A percentile compares a stretch with the other conserved stretches of the same genome.
These are phyloP conservation scores for Pardalotus punctatus DNA, from an alignment of 2,113 vertebrate species.

Conservation along the genomic window DNA sequence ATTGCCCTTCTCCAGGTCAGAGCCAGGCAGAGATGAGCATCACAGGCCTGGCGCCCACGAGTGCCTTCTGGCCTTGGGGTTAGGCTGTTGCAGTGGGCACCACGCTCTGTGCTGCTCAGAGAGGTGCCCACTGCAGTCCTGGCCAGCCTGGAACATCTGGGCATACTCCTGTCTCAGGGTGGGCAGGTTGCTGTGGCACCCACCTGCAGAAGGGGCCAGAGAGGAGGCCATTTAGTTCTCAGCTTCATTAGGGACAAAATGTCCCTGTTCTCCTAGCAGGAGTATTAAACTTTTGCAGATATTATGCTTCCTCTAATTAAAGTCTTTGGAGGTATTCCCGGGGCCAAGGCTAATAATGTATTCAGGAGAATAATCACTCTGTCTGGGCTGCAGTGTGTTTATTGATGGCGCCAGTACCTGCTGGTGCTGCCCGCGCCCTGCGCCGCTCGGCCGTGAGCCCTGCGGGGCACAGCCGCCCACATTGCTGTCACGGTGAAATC, in stretches of 20 bases:
- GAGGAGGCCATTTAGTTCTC: not conserved
- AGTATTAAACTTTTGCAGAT: constrained; percentile 36
- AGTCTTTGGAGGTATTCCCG: constrained; percentile 59
- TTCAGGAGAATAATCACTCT: constrained; percentile 56
- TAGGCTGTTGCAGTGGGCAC: not conserved
- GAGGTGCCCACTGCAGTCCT: fast-evolving
- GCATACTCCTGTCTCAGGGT: fast-evolving
- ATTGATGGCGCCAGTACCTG: constrained; percentile 68
- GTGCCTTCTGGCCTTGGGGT: not conserved
- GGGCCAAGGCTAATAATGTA: constrained; percentile 62
- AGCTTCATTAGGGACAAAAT: not conserved
- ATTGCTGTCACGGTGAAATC: constrained; percentile 69
- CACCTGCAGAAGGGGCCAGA: not conserved
- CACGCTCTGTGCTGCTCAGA: not conserved
- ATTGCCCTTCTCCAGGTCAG: not conserved
- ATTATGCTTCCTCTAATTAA: constrained; percentile 70
- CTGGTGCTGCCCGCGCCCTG: constrained; percentile 72
- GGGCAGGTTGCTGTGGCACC: not conserved
- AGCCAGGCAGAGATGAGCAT: not conserved
- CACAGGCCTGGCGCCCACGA: fast-evolving
- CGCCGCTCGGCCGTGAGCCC: constrained; percentile 12
- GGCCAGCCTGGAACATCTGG: not conserved
- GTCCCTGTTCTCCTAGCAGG: not conserved
- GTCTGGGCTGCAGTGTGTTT: not conserved
- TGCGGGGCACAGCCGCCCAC: constrained; percentile 77